A percentile compares a stretch with the other conserved stretches of the same genome.
phyloP scores from a whole-genome alignment of 1,140 invertebrate genomes.

The Drosophila kanapiae region DNA sequence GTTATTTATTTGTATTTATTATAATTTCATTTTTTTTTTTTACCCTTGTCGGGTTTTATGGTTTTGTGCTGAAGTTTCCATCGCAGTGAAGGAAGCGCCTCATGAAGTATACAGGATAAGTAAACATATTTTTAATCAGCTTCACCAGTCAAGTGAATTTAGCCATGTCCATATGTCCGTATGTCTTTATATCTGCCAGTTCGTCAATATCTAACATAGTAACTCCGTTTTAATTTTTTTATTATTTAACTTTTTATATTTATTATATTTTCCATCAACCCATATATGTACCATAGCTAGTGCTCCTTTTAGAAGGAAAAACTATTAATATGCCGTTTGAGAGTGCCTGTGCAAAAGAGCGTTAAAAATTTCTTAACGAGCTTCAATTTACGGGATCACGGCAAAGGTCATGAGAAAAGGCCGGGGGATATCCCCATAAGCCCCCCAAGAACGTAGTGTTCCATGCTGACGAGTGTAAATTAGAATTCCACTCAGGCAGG shows the following conservation, averaged over 20 bases:
- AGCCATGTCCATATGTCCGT: too few relatives aligned
- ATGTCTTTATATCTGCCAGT: too few relatives aligned
- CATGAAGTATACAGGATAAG: too few relatives aligned
- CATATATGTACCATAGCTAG: too few relatives aligned
- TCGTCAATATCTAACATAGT: too few relatives aligned
- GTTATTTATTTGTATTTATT: neutral
- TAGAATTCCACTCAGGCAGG: slow-evolving; percentile 68
- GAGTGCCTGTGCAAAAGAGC: neutral
- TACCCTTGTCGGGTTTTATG: too few relatives aligned
- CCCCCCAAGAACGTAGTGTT: neutral
- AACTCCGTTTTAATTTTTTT: too few relatives aligned
- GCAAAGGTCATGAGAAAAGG: slow-evolving; percentile 30
- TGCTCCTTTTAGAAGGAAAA: neutral
- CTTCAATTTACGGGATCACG: slow-evolving; percentile 15
- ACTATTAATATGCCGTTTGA: neutral
- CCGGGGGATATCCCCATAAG: slow-evolving; percentile 1
- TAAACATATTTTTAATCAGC: too few relatives aligned
- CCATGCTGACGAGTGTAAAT: slow-evolving; percentile 63
- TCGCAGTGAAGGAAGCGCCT: too few relatives aligned
- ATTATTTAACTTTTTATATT: neutral
- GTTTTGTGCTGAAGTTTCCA: too few relatives aligned
- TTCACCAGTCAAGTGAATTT: too few relatives aligned
- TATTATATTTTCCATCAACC: neutral
- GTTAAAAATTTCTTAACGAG: slow-evolving; percentile 19
- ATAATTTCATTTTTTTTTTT: neutral